Base-by-base conservation (phyloP, 2,888 invertebrate species). In the Xanthia togata region DNA sequence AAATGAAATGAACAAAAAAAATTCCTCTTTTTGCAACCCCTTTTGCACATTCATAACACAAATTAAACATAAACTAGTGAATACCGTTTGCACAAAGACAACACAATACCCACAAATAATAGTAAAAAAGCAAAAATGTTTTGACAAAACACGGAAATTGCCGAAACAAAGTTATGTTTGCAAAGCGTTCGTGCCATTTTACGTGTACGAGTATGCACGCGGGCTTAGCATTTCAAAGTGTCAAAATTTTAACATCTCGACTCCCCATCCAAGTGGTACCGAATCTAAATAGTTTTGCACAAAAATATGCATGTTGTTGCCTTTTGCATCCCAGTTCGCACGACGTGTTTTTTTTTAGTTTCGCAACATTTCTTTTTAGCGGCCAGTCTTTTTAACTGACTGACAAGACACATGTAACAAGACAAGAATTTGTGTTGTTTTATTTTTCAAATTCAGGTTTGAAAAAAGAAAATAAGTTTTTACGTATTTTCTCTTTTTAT, bases 221-320 rank as follows among this genome's bases (percentile, higher is more conserved):
- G 38, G 67, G 76, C 76, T 80, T 79, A 84, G 79, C 73, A 78
- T 77, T 85, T 81, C 57, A 73, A 78, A 84, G 73, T 84, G 82
- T 87, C 83, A 82, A 86, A 89, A 88, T 76, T 84, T 83, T 79
- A 76, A 84, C 81, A 78, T 82, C 88, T 79, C 81, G 67, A 78
- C 81, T 85, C 73, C 63, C 23, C 67, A 72, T 84, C 70, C 87
- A 82, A 88, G 87, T 84, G 78, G 79, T 82, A 81, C 77, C 76
- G 79, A 87, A 89, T 84, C 79, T 83, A 87, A 87, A 88, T 86
- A 79, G 82, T 80, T 82, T 82, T 74, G 9, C 71, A 55, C 70
- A 78, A 84, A 78, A 78, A 76, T 71, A 47, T 73, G 53, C 62
- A 68, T 63, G 79, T 72, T 63, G 79, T 73, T 72, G 63, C 26